These are phyloP conservation scores for Orientallactaga sibirica DNA, from an alignment of 2,797 vertebrate genomes.

Conservation along the genomic window DNA sequence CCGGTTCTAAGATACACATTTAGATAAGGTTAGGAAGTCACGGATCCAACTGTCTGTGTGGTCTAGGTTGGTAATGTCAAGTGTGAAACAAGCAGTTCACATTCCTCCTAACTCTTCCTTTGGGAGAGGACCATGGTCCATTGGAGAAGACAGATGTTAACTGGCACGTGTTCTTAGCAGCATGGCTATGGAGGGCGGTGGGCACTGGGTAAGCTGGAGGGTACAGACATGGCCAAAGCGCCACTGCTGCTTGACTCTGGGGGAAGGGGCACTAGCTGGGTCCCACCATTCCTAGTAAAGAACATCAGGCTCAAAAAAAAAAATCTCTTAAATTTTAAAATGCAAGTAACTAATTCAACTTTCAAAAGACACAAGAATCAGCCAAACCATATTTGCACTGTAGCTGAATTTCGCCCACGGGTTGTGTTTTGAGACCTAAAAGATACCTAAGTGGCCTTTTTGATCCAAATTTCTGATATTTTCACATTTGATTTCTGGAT, in stretches of 20 bases:
- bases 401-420: background rate
- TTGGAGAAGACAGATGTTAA: background rate
- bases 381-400: background rate
- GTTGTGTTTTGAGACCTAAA: conserved; percentile 1
- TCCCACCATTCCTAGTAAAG: background rate
- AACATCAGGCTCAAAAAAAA: background rate
- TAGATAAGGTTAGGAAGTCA: background rate
- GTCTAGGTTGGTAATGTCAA: background rate
- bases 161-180: background rate
- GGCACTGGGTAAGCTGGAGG: background rate
- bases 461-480: conserved; percentile 30
- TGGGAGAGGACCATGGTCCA: background rate
- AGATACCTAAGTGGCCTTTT: background rate
- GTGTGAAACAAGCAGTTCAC: background rate
- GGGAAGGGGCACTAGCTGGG: background rate
- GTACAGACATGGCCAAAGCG: background rate
- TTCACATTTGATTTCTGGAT: conserved; percentile 15
- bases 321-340: conserved; percentile 47
- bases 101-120: background rate
- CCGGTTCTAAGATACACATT: background rate
- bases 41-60: background rate
- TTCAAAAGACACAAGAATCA: background rate
- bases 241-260: background rate
- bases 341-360: background rate
- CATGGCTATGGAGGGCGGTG: background rate